Base-by-base conservation (phyloP, 1,140 invertebrate genomes). In the Lordiphosa clarofinis region DNA sequence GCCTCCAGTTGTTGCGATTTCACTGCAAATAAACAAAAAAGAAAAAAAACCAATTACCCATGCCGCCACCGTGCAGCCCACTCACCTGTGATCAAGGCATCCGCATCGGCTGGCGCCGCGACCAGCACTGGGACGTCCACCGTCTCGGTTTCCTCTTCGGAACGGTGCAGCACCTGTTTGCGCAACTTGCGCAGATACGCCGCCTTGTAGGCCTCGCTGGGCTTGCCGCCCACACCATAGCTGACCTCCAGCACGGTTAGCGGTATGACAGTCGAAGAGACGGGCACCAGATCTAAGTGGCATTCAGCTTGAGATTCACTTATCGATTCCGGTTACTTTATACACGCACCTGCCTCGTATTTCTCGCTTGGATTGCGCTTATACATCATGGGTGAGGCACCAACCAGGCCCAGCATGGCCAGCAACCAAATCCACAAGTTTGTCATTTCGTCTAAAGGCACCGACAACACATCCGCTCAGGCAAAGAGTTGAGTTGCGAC, bases 181-280 rank as follows among this genome's bases (percentile, higher is more conserved):
- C 86, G 72, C 28, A 89, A 38, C 43, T 89, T 88, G 33, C 84
- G 84, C 11, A 89, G 52, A 46, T 89, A 89, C 19, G 87, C 86
- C 7, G 72, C 67, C 47, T 88, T 88, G 53, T 89, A 89, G 28
- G 71, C 88, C 44, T 89, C 87, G 35, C 75, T 88, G 2, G 86
- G 82, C 15, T 89, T 87, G 9, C 82, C 86, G 6, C 79, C 86
- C 13, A 74, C 48, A 1, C 86, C 86, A 38, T 88, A 90, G 61
- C 89, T 89, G 0, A 92, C 90, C 79, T 92, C 92, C 62, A 92
- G 92, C 13, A 91, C 90, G 0, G 91, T 91, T 9, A 93, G 60
- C 10, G 92, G 92, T 52, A 93, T 93, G 1, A 93, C 92, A 0
- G 92, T 93, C 1, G 92, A 93, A 0, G 92, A 93, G 2, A 93